Evolutionary conservation across 2,888 invertebrate species (phyloP).

Genomic region (Dynastes hyllus): DNA sequence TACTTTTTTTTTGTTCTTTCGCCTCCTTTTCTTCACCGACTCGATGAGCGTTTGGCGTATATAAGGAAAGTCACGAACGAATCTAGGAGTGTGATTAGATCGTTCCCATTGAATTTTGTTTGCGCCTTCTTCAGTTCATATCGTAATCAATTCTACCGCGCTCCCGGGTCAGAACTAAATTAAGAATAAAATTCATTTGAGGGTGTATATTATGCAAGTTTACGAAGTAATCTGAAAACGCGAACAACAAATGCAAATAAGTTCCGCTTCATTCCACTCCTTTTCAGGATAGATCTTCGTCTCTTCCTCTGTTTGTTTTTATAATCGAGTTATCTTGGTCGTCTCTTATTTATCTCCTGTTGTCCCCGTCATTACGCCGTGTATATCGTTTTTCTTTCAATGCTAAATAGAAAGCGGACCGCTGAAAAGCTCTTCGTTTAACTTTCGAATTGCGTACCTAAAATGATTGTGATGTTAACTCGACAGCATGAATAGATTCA

Average conservation of each 20-base stretch:
- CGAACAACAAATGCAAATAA: slow-evolving; percentile 63
- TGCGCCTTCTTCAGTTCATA: slow-evolving; percentile 37
- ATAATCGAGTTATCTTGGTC: slow-evolving; percentile 61
- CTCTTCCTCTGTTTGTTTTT: slow-evolving; percentile 60
- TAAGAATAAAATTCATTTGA: slow-evolving; percentile 58
- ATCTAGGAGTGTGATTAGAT: slow-evolving; percentile 30
- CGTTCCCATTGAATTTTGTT: slow-evolving; percentile 33
- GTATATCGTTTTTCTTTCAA: slow-evolving; percentile 16
- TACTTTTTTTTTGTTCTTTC: slow-evolving; percentile 20
- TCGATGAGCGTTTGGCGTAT: slow-evolving; percentile 8
- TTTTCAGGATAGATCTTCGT: background rate
- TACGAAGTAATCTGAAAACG: slow-evolving; percentile 60
- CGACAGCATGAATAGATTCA: background rate
- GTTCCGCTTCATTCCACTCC: slow-evolving; percentile 60
- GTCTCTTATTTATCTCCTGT: slow-evolving; percentile 56
- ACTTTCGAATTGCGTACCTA: slow-evolving; percentile 3
- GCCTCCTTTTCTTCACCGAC: background rate
- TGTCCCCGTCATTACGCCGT: slow-evolving; percentile 41
- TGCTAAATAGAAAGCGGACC: background rate
- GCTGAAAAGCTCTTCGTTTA: background rate
- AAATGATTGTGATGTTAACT: slow-evolving; percentile 11
- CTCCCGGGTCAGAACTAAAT: slow-evolving; percentile 42
- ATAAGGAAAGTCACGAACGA: slow-evolving; percentile 15
- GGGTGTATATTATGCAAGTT: slow-evolving; percentile 56
- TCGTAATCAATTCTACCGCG: slow-evolving; percentile 48